A percentile compares a stretch with the other conserved stretches of the same genome.
phyloP scores from a whole-genome alignment of 2,888 invertebrate genomes.

The Hylaea fasciaria region DNA sequence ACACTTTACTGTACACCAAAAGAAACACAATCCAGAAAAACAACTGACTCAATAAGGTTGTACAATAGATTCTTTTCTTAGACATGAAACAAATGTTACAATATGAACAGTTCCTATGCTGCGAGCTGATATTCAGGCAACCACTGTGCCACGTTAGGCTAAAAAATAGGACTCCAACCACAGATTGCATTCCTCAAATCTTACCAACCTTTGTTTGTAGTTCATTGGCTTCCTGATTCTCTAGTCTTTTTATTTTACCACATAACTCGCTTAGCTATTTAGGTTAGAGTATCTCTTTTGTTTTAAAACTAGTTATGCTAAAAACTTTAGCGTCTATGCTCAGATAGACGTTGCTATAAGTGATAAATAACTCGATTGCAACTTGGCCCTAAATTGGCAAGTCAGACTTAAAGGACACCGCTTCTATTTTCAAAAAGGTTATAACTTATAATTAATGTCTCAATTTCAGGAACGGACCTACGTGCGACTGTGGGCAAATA shows the following conservation, averaged over 20 bases:
- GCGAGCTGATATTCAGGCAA: too few species aligned
- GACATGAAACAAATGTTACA: too few species aligned
- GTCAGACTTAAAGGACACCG: constrained; percentile 62
- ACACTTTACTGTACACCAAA: too few species aligned
- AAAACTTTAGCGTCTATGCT: constrained; percentile 25
- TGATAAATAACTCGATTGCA: constrained; percentile 52
- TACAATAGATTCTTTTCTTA: too few species aligned
- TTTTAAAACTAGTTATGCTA: constrained; percentile 43
- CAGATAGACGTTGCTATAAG: constrained; percentile 30
- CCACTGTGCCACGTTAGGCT: too few species aligned
- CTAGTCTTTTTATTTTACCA: constrained; percentile 35
- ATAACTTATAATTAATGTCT: constrained; percentile 73
- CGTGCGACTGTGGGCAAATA: constrained; percentile 73
- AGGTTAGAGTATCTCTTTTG: constrained; percentile 40
- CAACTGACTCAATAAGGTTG: too few species aligned
- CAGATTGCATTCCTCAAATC: constrained; percentile 10
- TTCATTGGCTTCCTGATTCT: constrained; percentile 42
- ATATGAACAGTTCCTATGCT: too few species aligned
- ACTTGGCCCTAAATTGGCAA: constrained; percentile 48
- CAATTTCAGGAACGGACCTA: constrained; percentile 79
- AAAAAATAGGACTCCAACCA: not conserved
- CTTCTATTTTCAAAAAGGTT: constrained; percentile 58
- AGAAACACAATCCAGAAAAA: too few species aligned
- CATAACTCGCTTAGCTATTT: constrained; percentile 36
- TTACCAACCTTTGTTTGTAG: constrained; percentile 37